phyloP scores from a whole-genome alignment of 2,797 vertebrate genomes.

The Myotis pilosus region DNA sequence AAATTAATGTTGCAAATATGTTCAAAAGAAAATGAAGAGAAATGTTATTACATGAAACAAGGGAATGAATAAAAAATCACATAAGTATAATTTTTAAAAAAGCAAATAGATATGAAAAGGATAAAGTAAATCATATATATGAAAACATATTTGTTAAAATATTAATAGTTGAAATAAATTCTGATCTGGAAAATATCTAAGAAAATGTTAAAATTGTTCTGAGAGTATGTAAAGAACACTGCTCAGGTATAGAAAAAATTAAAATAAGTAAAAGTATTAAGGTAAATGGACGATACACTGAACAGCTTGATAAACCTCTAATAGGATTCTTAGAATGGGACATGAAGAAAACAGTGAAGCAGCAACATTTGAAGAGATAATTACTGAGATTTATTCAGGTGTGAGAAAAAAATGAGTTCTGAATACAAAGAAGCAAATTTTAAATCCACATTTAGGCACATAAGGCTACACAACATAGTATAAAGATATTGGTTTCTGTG shows the following conservation, averaged over 20 bases:
- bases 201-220: neutral
- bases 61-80: neutral
- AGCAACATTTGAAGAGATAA: neutral
- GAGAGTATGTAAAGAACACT: neutral
- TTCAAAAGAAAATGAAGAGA: neutral
- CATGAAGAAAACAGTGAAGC: neutral
- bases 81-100: neutral
- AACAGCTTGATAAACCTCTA: neutral
- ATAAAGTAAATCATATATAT: neutral
- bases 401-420: neutral
- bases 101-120: neutral
- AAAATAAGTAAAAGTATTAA: neutral
- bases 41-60: neutral
- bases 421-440: neutral
- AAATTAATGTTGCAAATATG: neutral
- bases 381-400: neutral
- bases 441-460: neutral
- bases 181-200: neutral
- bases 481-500: neutral
- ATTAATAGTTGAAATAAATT: neutral
- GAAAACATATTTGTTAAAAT: neutral
- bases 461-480: neutral
- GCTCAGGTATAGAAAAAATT: neutral
- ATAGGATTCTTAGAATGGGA: neutral
- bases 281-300: neutral